Conservation (phyloP, 30 jellyfish, hydroid and myxozoan genomes). For the Morbakka virulenta region DNA sequence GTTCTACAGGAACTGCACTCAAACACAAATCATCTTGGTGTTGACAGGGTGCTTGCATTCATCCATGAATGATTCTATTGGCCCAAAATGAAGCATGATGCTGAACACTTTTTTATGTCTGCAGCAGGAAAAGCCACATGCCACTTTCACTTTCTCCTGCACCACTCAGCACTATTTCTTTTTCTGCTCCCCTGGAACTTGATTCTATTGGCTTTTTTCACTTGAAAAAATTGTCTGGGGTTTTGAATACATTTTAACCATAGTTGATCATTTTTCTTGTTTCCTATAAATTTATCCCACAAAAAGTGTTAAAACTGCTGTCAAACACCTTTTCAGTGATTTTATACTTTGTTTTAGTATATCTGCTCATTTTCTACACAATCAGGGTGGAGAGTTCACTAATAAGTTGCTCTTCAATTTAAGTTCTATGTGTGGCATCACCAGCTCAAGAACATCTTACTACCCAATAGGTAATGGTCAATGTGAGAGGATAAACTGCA, state of each 20-base stretch:
- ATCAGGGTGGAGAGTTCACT: constrained; percentile 28
- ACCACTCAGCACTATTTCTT: constrained; percentile 40
- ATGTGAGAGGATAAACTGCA: constrained; percentile 35
- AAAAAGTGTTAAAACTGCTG: constrained; percentile 35
- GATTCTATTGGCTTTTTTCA: constrained; percentile 25
- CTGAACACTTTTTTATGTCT: constrained; percentile 17
- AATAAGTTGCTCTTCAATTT: constrained; percentile 1
- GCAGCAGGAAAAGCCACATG: too few relatives aligned
- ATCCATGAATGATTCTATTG: constrained; percentile 50
- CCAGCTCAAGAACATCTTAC: constrained; percentile 29
- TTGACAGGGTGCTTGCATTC: constrained; percentile 36
- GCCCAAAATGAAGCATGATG: constrained; percentile 57
- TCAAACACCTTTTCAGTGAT: constrained; percentile 25
- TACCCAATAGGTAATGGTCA: constrained; percentile 23
- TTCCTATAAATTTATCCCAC: constrained; percentile 40
- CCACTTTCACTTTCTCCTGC: constrained; percentile 21
- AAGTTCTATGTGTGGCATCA: constrained; percentile 6
- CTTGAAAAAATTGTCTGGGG: constrained; percentile 44
- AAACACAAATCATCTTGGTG: constrained; percentile 56
- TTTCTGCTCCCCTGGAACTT: constrained; percentile 25
- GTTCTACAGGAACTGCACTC: constrained; percentile 25
- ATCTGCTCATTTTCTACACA: constrained; percentile 13
- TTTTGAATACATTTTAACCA: constrained; percentile 39
- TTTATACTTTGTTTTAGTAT: neutral
- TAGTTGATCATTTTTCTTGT: constrained; percentile 56